Evolutionary conservation across 2,888 invertebrate genomes (phyloP).

Genomic region (Dinocampus coccinellae): DNA sequence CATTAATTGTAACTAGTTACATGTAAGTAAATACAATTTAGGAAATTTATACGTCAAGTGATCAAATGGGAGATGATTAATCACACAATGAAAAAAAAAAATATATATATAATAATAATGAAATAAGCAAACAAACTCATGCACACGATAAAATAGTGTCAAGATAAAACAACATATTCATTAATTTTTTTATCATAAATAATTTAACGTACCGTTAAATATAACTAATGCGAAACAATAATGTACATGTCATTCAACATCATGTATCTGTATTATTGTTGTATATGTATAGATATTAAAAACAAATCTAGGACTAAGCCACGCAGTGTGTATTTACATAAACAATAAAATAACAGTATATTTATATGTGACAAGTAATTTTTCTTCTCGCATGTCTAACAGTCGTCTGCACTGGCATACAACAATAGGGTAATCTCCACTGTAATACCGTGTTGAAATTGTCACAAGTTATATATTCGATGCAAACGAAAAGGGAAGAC

Average conservation of each 20-base stretch:
- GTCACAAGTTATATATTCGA: slow-evolving; percentile 5
- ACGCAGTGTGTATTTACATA: slow-evolving; percentile 29
- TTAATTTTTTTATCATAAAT: too few species aligned
- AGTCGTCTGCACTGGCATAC: slow-evolving; percentile 12
- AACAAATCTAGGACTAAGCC: background rate
- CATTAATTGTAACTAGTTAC: too few species aligned
- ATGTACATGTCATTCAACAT: slow-evolving; percentile 6
- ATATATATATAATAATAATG: too few species aligned
- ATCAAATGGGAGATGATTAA: too few species aligned
- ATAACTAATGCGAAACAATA: slow-evolving; percentile 13
- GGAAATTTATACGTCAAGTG: too few species aligned
- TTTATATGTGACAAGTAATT: slow-evolving; percentile 37
- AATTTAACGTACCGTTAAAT: background rate
- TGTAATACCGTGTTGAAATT: background rate
- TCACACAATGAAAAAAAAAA: too few species aligned
- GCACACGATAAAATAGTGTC: too few species aligned
- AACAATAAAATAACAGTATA: slow-evolving; percentile 39
- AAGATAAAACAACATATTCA: too few species aligned
- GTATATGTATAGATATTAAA: background rate
- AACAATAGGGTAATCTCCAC: background rate
- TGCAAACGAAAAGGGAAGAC: slow-evolving; percentile 26
- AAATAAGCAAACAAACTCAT: too few species aligned
- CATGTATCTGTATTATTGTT: slow-evolving; percentile 20
- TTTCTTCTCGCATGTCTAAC: slow-evolving; percentile 44
- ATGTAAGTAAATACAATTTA: too few species aligned